These are phyloP conservation scores for Trypoxylus dichotomus DNA, from an alignment of 1,140 invertebrate species.

Conservation along the genomic window DNA sequence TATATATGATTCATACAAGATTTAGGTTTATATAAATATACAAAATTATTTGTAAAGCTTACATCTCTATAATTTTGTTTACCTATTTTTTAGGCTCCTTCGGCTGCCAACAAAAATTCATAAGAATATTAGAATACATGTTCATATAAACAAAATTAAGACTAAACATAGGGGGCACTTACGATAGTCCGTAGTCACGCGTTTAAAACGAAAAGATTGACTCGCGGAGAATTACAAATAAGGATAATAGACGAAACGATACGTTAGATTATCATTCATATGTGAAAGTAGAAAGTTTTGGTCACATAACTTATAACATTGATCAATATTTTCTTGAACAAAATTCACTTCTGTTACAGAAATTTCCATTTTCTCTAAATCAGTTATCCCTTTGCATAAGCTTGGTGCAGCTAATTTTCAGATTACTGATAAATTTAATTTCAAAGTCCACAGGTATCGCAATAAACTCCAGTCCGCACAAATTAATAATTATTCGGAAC, in stretches of 20 bases:
- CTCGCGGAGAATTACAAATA: background rate
- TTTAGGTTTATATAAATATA: slow-evolving; percentile 28
- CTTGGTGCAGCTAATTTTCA: no score
- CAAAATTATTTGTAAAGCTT: slow-evolving; percentile 48
- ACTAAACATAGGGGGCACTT: background rate
- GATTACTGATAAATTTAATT: no score
- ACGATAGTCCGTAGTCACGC: background rate
- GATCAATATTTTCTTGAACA: no score
- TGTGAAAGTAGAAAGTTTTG: background rate
- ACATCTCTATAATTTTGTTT: slow-evolving; percentile 50
- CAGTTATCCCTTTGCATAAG: no score
- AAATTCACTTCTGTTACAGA: no score
- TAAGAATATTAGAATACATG: slow-evolving; percentile 48
- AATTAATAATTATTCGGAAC: no score
- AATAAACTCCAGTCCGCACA: no score
- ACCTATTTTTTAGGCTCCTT: slow-evolving; percentile 51
- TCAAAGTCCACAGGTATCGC: no score
- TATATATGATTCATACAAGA: background rate
- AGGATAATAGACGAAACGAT: background rate
- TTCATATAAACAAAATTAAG: slow-evolving; percentile 30
- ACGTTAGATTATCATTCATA: slow-evolving; percentile 11
- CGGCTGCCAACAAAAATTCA: slow-evolving; percentile 54
- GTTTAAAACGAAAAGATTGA: background rate
- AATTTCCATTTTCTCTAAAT: no score
- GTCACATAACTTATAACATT: no score